These are phyloP conservation scores for Drosophila sucinea DNA, from an alignment of 1,140 invertebrate genomes.

Conservation along the genomic window DNA sequence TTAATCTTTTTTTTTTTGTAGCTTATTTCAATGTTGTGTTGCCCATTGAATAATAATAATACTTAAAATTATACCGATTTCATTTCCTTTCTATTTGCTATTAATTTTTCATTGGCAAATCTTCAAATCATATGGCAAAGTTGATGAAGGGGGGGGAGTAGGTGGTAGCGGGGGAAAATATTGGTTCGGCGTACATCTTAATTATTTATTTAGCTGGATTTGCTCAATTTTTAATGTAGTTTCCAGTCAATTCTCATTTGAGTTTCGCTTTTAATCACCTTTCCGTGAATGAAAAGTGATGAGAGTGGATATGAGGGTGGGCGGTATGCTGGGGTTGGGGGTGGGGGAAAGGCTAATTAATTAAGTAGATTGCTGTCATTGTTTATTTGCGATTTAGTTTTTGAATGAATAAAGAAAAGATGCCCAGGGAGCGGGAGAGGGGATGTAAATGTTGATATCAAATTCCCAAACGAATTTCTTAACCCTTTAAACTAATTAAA, in stretches of 20 bases:
- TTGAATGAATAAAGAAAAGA: not conserved
- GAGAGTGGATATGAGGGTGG: not conserved
- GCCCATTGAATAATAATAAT: conserved; percentile 52
- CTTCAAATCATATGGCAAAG: conserved; percentile 27
- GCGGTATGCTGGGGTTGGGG: not conserved
- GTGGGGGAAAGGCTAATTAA: not conserved
- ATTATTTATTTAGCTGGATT: conserved; percentile 60
- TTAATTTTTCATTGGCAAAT: conserved; percentile 43
- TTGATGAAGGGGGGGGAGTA: not conserved
- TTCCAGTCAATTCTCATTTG: conserved; percentile 19
- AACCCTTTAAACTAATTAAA: not conserved
- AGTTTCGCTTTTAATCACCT: conserved; percentile 4
- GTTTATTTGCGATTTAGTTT: conserved; percentile 18
- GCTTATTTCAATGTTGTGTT: conserved; percentile 38
- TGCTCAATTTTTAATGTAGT: conserved; percentile 39
- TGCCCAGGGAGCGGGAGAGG: not conserved
- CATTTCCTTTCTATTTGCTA: conserved; percentile 33
- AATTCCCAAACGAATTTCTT: not conserved
- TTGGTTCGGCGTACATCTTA: conserved; percentile 6
- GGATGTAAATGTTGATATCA: not conserved
- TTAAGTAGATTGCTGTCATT: conserved; percentile 11
- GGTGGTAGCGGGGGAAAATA: not conserved
- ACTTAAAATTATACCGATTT: conserved; percentile 46
- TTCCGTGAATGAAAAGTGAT: not conserved
- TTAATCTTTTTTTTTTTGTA: conserved; percentile 18